Evolutionary conservation across 1,140 invertebrate species (phyloP).

Genomic region (Drosophila pseudoobscura): DNA sequence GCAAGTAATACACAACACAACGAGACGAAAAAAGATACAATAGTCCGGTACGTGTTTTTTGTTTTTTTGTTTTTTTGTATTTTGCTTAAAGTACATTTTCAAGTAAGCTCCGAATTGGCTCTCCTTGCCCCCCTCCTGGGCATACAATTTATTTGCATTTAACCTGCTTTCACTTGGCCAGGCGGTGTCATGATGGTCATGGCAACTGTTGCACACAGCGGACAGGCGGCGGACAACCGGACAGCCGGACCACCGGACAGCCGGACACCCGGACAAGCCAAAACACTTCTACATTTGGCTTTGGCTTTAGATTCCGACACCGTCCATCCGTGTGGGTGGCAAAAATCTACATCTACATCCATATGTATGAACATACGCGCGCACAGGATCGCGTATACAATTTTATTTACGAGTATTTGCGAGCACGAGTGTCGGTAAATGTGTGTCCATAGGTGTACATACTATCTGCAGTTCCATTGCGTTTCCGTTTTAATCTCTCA

Average conservation of each 20-base stretch:
- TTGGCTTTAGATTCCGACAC: constrained; percentile 40
- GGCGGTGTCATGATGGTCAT: constrained; percentile 71
- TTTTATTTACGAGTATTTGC: too few relatives aligned
- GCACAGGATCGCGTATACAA: not conserved
- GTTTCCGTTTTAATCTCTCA: constrained; percentile 68
- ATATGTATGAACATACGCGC: not conserved
- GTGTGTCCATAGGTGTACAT: constrained; percentile 3
- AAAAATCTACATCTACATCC: constrained; percentile 18
- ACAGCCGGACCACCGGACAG: constrained; percentile 4
- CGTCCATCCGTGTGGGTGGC: constrained; percentile 49
- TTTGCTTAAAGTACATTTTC: constrained; percentile 37
- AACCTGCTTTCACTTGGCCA: constrained; percentile 78
- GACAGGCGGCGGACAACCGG: constrained; percentile 19
- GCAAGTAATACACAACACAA: constrained; percentile 31
- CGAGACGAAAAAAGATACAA: constrained; percentile 1
- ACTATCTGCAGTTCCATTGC: constrained; percentile 27
- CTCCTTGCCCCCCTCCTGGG: constrained; percentile 3
- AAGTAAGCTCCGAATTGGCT: constrained; percentile 20
- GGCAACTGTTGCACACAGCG: constrained; percentile 56
- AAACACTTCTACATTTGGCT: constrained; percentile 52
- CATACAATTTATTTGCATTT: constrained; percentile 77
- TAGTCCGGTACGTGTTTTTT: constrained; percentile 15
- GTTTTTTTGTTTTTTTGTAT: not conserved
- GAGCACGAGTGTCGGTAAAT: not conserved
- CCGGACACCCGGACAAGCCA: constrained; percentile 24